Evolutionary conservation across 1,140 invertebrate species (phyloP), one percentile per base, ranked within the genome.

Genomic region (Drosophila varians): DNA sequence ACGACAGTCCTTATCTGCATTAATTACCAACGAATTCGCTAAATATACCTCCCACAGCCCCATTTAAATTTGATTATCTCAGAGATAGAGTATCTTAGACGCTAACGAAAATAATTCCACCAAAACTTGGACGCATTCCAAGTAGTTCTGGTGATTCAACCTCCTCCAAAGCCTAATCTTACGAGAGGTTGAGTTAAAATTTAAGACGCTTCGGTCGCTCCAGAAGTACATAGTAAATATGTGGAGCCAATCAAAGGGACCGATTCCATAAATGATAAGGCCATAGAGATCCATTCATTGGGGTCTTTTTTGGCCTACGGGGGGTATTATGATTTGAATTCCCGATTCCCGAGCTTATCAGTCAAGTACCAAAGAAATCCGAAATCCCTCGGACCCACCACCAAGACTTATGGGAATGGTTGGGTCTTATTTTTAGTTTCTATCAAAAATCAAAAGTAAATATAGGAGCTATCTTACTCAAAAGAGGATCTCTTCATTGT

Each of bases 221-320:
- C 4, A 12, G 12, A 62, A 62, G 60, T 60, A 60, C 60, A 58
- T 60, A 46, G 55, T 64, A 64, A 60, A 64, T 64, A 46, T 14
- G n/a, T 1, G 36, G 14, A 3, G 5, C 5, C 36, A 54, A 54
- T 54, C 52, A 54, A 54, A 54, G 52, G 38, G 36, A 42, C 52
- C 52, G 38, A 42, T 26, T 6, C 23, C 46, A 64, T 64, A 57
- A 64, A 62, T 14, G 16, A 46, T 54, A 12, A 43, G 25, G 16
- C 42, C 53, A 57, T 57, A 56, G 51, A 53, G 52, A 25, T 61
- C 36, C 1, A 5, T 38, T n/a, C n/a, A n/a, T n/a, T n/a, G n/a
- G n/a, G n/a, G n/a, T 18, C 7, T 16, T 2, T 14, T 42, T 42
- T 42, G 8, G 38, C 12, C n/a, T 2, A 11, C 36, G 3, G 1